A percentile compares a stretch with the other conserved stretches of the same genome.
Evolutionary conservation across 2,797 vertebrate genomes (phyloP).

Genomic region (Vultur gryphus): DNA sequence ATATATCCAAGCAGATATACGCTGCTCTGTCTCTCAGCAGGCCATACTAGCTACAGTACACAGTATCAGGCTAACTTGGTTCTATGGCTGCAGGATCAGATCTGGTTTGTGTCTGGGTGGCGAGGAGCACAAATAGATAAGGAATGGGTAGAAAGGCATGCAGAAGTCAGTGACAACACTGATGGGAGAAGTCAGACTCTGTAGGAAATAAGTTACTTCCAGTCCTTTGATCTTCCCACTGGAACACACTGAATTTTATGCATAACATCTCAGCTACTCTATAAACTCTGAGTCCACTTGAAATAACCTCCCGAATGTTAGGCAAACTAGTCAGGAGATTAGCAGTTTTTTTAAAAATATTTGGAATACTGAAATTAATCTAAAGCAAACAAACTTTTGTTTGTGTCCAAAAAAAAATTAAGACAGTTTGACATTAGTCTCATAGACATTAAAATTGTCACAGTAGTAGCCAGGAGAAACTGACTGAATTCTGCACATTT

Average conservation of each 20-base stretch:
- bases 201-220: not conserved
- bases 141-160: not conserved
- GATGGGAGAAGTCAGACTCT: not conserved
- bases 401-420: not conserved
- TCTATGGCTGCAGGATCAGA: not conserved
- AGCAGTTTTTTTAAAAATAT: not conserved
- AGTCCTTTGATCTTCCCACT: not conserved
- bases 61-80: not conserved
- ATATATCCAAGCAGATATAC: not conserved
- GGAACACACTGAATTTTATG: not conserved
- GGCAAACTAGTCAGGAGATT: not conserved
- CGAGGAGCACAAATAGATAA: not conserved
- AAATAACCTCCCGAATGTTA: not conserved
- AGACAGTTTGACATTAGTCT: not conserved
- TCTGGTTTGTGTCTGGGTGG: not conserved
- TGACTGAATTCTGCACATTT: not conserved
- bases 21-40: not conserved
- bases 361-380: not conserved
- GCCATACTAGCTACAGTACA: not conserved
- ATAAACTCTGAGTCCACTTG: not conserved
- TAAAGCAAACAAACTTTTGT: not conserved
- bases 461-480: not conserved
- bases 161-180: not conserved
- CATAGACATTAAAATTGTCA: not conserved
- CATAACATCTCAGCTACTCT: not conserved